Base-by-base conservation (phyloP, 2,113 vertebrate species). In the Hippocampus comes region DNA sequence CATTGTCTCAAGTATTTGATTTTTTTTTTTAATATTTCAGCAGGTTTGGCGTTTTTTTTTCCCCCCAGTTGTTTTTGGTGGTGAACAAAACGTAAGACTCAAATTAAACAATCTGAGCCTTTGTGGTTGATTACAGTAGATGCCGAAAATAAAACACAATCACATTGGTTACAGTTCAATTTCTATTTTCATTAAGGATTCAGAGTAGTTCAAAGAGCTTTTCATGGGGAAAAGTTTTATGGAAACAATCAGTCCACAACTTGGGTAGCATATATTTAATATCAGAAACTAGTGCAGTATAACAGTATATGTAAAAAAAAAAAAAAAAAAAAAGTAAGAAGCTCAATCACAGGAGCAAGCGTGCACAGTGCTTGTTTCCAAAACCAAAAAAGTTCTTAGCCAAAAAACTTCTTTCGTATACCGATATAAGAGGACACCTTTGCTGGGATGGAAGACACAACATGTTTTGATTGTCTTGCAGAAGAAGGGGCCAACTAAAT, bases 231-330 rank as follows among this genome's bases (percentile, higher is more conserved):
- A 10, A 15, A 5, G 43, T 51, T 18, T 51, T 2, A 51, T 20
- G 7, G 20, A n/a, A 59, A 27, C 5, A 23, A 61, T 9, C 6
- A 34, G 15, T 18, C 38, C 38, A 64, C 12, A 63, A 43, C 11
- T 25, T 71, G 49, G n/a, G 72, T 68, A 57, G 80, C 84, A 84
- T 87, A 80, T 78, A 84, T 92, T 93, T 92, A 92, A 91, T 92
- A 91, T 92, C 90, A 92, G 73, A 89, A 86, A 82, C 82, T 78
- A 27, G 25, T 25, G 25, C 25, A 25, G 23, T 27, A 27, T 66
- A 48, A 51, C 6, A 42, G 85, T 82, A 84, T 91, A 91, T 87
- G 10, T 38, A 38, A 38, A 38, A 18, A 18, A 49, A 91, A 91
- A 93, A 46, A 12, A 46, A 46, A 17, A 6, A 49, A 91, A 91